A percentile compares a stretch with the other conserved stretches of the same genome.
Conservation (phyloP, 2,113 vertebrate genomes). For the Carassius gibelio region DNA sequence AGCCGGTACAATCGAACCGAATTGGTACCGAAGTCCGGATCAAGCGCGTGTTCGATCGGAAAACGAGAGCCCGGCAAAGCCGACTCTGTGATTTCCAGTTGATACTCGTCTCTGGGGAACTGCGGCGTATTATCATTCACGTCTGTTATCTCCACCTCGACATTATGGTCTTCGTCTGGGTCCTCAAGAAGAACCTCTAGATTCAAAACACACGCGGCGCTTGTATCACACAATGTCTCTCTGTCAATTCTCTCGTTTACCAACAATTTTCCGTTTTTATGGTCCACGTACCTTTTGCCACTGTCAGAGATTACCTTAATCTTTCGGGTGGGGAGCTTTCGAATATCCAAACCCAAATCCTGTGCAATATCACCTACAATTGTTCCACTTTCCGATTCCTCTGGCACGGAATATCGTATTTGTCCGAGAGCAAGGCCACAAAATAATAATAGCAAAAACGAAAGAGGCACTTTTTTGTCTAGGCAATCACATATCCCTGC, state of each 20-base stretch:
- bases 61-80: conserved; percentile 76
- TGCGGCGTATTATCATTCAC: conserved; percentile 79
- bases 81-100: conserved; percentile 77
- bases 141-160: conserved; percentile 78
- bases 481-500: conserved; percentile 72
- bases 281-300: conserved; percentile 74
- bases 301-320: conserved; percentile 77
- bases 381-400: conserved; percentile 87
- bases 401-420: conserved; percentile 86
- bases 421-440: conserved; percentile 81
- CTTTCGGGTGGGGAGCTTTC: conserved; percentile 81
- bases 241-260: conserved; percentile 79
- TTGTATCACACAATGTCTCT: conserved; percentile 73
- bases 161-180: conserved; percentile 73
- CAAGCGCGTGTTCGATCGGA: conserved; percentile 74
- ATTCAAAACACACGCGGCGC: conserved; percentile 72
- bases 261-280: conserved; percentile 75
- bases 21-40: conserved; percentile 85
- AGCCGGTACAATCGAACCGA: conserved; percentile 89
- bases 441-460: conserved; percentile 73
- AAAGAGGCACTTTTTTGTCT: conserved; percentile 75
- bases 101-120: conserved; percentile 78
- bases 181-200: conserved; percentile 76
- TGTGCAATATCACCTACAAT: conserved; percentile 87
- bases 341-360: conserved; percentile 88